Evolutionary conservation across 2,888 invertebrate species (phyloP), one percentile per base, ranked within the genome.

Genomic region (Crepidodera aurea): DNA sequence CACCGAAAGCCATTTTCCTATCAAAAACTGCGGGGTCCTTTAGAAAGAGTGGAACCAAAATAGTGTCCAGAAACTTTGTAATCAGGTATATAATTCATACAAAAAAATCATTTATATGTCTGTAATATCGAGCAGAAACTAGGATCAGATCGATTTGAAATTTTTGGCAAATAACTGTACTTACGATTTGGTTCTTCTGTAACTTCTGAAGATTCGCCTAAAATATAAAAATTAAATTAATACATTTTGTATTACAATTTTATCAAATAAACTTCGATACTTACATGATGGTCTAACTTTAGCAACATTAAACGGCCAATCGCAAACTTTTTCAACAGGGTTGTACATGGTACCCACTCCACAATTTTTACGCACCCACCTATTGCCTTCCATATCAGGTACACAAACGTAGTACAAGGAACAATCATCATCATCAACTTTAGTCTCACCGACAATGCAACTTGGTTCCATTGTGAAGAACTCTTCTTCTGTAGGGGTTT

Each of bases 321-420:
- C 84, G 68, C 83, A 84, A 1, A 85, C 82, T 81, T 86, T 85
- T 2, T 79, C 77, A 1, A 73, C 73, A 0, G 90, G 88, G 81
- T 92, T 90, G 79, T 87, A 92, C 83, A 89, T 79, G 77, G 88
- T 88, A 12, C 81, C 83, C 0, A 83, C 81, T 0, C 86, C 87
- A 70, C 92, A 92, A 0, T 83, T 82, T 80, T 90, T 90, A 69
- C 88, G 85, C 4, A 89, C 86, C 19, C 75, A 72, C 62, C 76
- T 65, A 25, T 77, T 73, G n/a, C 70, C 73, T 42, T 66, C 32
- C 1, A 68, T 62, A 19, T 79, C 80, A 0, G 86, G 86, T 0
- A 82, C 81, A 64, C 92, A 92, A 60, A 91, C 89, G 75, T 88
- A 86, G 81, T 90, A 93, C 74, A 86, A 82, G 69, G 83, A 82